phyloP scores from a whole-genome alignment of 2,113 vertebrate species.

The Ceyx cyanopectus region DNA sequence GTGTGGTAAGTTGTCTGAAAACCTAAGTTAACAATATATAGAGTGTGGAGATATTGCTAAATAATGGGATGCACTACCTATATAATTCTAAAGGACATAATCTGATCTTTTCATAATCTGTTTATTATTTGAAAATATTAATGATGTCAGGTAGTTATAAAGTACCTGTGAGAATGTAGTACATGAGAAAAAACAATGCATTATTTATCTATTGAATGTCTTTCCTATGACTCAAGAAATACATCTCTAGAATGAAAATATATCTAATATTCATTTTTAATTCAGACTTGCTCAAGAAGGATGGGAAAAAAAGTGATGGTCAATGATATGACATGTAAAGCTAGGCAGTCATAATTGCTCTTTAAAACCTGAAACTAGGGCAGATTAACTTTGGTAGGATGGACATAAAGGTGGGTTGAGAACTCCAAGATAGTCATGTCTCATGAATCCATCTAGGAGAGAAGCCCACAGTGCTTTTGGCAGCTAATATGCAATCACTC shows the following conservation, averaged over 20 bases:
- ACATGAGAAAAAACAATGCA: background rate
- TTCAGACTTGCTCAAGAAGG: background rate
- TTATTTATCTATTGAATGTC: background rate
- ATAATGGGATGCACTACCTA: background rate
- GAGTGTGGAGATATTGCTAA: background rate
- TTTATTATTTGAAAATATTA: background rate
- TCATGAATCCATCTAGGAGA: background rate
- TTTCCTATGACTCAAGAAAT: background rate
- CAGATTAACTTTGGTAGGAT: constrained; percentile 17
- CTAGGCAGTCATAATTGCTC: background rate
- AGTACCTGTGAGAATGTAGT: background rate
- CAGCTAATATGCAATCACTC: constrained; percentile 12
- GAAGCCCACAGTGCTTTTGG: background rate
- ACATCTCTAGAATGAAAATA: background rate
- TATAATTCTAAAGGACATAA: background rate
- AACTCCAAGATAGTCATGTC: background rate
- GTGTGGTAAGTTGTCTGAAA: background rate
- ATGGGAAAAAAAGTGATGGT: background rate
- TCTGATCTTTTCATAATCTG: background rate
- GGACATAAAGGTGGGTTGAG: background rate
- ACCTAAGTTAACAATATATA: background rate
- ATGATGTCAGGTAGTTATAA: background rate
- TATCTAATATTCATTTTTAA: background rate
- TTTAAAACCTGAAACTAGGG: constrained; percentile 2
- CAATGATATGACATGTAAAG: background rate